These are phyloP conservation scores for Neosalanx taihuensis DNA, from an alignment of 2,797 vertebrate genomes.

Conservation along the genomic window DNA sequence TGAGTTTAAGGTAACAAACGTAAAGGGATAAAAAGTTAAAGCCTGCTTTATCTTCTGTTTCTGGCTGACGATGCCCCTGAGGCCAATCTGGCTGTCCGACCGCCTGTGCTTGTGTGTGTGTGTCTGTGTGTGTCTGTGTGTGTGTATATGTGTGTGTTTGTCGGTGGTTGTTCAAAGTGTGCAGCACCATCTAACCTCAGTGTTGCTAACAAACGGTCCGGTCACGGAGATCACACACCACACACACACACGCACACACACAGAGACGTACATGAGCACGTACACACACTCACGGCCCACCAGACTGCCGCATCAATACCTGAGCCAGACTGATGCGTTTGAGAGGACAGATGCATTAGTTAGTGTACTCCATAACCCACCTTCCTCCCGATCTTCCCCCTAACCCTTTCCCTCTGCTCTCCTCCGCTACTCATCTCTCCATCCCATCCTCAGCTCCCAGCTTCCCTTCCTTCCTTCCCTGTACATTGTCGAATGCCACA, in stretches of 20 bases:
- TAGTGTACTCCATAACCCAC: constrained; percentile 27
- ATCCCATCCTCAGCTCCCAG: neutral
- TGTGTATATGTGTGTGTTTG: neutral
- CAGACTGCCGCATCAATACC: neutral
- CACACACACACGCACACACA: neutral
- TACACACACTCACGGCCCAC: constrained; percentile 3
- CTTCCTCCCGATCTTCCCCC: neutral
- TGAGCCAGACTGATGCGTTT: neutral
- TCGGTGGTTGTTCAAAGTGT: neutral
- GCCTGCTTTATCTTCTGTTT: constrained; percentile 48
- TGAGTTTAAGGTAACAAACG: constrained; percentile 26
- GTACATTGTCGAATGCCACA: too few relatives aligned
- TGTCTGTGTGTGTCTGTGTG: neutral
- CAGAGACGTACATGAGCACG: neutral
- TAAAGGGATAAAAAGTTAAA: constrained; percentile 28
- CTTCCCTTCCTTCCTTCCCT: neutral
- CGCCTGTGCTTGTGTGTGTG: neutral
- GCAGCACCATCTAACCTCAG: constrained; percentile 1
- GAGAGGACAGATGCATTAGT: constrained; percentile 21
- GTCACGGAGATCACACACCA: constrained; percentile 25
- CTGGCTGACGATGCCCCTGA: constrained; percentile 47
- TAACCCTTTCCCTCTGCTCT: neutral
- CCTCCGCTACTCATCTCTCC: neutral
- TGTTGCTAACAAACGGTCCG: constrained; percentile 30
- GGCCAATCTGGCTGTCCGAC: constrained; percentile 22